Conservation (phyloP, 2,797 vertebrate species). For the Rhabdophis nuchalis region DNA sequence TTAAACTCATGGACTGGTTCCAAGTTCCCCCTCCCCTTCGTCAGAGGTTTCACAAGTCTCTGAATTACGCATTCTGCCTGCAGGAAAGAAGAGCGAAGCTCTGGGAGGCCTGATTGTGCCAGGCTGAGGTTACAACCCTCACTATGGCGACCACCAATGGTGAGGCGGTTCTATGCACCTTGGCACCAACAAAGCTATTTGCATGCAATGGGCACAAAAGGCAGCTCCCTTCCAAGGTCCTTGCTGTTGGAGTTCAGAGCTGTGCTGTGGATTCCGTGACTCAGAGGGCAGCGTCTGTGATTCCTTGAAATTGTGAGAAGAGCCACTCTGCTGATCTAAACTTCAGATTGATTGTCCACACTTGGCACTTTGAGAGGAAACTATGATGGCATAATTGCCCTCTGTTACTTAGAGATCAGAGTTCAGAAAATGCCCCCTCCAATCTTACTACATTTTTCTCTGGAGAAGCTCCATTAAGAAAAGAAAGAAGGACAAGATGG, state of each 20-base stretch:
- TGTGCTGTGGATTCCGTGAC: constrained; percentile 1
- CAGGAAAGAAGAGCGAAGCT: neutral
- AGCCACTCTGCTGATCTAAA: neutral
- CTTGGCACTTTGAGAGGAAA: neutral
- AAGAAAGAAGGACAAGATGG: neutral
- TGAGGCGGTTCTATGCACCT: neutral
- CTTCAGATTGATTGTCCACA: neutral
- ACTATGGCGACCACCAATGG: neutral
- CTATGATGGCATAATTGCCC: neutral
- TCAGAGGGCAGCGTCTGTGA: neutral
- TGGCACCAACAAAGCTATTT: neutral
- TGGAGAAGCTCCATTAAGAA: neutral
- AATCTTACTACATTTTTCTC: neutral
- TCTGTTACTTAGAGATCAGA: neutral
- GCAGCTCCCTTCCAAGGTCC: neutral
- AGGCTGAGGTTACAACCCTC: neutral
- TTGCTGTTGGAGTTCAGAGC: neutral
- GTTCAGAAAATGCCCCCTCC: neutral
- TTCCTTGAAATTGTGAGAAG: neutral
- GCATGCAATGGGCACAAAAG: neutral
- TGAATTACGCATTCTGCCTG: neutral
- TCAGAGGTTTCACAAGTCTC: neutral
- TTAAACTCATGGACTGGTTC: constrained; percentile 5
- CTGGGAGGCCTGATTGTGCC: neutral
- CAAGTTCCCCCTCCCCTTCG: neutral